Evolutionary conservation across 2,888 invertebrate species (phyloP).

Genomic region (Pollenia griseotomentosa): DNA sequence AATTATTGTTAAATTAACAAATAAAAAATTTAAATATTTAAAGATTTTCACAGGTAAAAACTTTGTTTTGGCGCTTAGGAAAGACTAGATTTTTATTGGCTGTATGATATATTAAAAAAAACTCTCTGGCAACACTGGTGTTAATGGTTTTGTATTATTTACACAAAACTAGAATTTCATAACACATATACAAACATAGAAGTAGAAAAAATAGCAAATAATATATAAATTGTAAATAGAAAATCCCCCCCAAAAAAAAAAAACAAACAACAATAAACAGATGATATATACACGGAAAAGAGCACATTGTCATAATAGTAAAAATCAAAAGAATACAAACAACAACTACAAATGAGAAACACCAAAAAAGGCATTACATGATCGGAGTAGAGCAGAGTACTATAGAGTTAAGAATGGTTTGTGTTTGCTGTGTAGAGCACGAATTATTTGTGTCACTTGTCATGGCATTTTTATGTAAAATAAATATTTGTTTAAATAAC

Average conservation of each 20-base stretch:
- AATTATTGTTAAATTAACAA: no score
- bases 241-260: not conserved
- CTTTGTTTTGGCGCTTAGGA: no score
- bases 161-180: constrained; percentile 35
- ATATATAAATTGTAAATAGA: constrained; percentile 13
- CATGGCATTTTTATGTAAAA: constrained; percentile 40
- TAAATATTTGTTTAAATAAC: constrained; percentile 20
- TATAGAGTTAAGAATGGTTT: not conserved
- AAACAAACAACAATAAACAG: not conserved
- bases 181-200: constrained; percentile 3
- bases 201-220: constrained; percentile 1
- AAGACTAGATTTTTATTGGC: no score
- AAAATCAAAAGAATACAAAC: not conserved
- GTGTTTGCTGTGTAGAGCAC: not conserved
- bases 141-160: not conserved
- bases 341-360: constrained; percentile 25
- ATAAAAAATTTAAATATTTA: no score
- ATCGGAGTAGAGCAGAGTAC: constrained; percentile 23
- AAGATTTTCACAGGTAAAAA: no score
- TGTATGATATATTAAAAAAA: not conserved
- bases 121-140: not conserved
- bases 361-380: constrained; percentile 10
- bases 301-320: constrained; percentile 28
- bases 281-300: constrained; percentile 19
- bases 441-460: constrained; percentile 23